Evolutionary conservation across 2,113 vertebrate genomes (phyloP), one percentile per base, ranked within the genome.

Genomic region (Sphaerodactylus townsendi): DNA sequence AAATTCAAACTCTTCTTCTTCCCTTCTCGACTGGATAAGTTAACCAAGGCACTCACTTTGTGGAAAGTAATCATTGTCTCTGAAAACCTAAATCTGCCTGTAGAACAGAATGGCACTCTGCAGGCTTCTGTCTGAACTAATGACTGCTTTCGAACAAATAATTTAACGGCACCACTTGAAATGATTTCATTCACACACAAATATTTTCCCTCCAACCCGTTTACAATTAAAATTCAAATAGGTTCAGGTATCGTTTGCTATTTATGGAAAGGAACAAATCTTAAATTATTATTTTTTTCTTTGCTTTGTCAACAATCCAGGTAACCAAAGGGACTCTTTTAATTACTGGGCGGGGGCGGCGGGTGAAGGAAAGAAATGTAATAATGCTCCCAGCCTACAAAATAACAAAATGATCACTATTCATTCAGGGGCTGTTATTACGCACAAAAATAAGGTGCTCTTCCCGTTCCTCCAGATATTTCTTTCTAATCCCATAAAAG

Each of bases 401-500:
- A 94, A 90, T 73, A 59, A 88, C 71, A 90, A 86, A 79, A 81
- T 21, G 82, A 93, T 90, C 82, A 17, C 87, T 86, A 89, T 90
- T 95, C 88, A 90, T 93, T 93, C 93, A 82, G 84, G 86, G 88
- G 69, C 64, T 59, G 44, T 91, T 94, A 92, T 91, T 92, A 85
- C 83, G 4, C 65, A 94, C 90, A 95, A 92, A 90, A 92, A 93
- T 84, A 91, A 89, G 73, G 73, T 70, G 83, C 59, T 56, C 66
- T 17, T 30, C 86, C 80, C 82, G 25, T 87, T 93, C 93, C 81
- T 86, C 90, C 91, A 82, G 87, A 95, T 94, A 95, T 94, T 85
- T 94, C 93, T 95, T 95, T 96, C 93, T 95, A 95, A 96, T 96
- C 95, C 95, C 90, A 92, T 94, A 94, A 95, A 96, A 96, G 95